Evolutionary conservation across 2,797 vertebrate species (phyloP), one percentile per base, ranked within the genome.

Genomic region (Petrocephalus schoutedeni): DNA sequence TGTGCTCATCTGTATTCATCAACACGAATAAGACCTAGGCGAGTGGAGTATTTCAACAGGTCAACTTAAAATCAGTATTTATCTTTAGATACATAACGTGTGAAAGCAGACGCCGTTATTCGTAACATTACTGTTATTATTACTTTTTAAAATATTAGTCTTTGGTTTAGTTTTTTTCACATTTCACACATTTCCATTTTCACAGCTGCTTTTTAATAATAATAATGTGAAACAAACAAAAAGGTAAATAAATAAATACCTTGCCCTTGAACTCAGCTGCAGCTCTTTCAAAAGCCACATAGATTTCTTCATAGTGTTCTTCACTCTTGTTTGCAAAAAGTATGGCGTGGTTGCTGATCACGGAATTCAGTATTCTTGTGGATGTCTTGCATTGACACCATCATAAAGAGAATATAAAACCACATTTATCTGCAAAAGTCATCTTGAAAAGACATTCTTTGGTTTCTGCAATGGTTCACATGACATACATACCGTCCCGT

Each of bases 1-100:
- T 95, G n/a, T 89, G 87, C 92, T 98, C 97, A 0, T 96, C 92
- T 0, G 96, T 94, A 0, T 99, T 90, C 88, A 98, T 95, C 87
- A 96, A 88, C 85, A 98, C 95, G 88, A 97, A 98, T 41, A 97
- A 84, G 9, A 99, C 93, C 98, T 99, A 90, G 14, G 3, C 89
- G 90, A 83, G 41, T 23, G 58, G n/a, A 71, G 85, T n/a, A 58
- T 64, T 58, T 53, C 12, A 80, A 32, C 19, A 41, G 14, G 4
- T 32, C 12, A 32, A 85, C 5, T 58, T 57, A 16, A 28, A 53
- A 85, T 28, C 84, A 36, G 10, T 58, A 3, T 85, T 23, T 32
- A 57, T 85, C 23, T 54, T 19, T 32, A 1, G 23, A 54, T 7
- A 7, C 23, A 71, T 71, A 74, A 14, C 5, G 0, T 45, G 36